Percentiles rank a stretch among this genome's conserved stretches.
phyloP scores from a whole-genome alignment of 2,888 invertebrate genomes.

The Tipula unca region DNA sequence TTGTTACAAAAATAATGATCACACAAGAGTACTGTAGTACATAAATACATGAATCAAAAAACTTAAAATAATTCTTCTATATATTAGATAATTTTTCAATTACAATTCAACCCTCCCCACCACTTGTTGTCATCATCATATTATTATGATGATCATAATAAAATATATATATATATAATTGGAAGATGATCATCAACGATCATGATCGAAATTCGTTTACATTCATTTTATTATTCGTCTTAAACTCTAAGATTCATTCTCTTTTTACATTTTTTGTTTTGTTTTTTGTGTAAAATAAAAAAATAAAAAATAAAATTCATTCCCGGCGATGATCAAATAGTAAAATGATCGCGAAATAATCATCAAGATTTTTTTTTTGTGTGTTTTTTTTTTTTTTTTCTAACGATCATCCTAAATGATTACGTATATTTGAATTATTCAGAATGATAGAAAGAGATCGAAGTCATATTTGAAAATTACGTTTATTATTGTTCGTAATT shows the following conservation, averaged over 20 bases:
- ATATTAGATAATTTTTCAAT: slow-evolving; percentile 1
- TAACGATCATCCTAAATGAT: slow-evolving; percentile 16
- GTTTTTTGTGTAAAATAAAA: neutral
- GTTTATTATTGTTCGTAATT: neutral
- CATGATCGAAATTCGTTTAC: slow-evolving; percentile 14
- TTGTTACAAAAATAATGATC: neutral
- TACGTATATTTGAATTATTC: neutral
- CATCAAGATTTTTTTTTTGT: neutral
- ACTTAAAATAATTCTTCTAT: neutral
- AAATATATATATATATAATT: neutral
- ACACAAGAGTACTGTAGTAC: neutral
- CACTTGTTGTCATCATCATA: neutral
- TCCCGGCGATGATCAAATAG: slow-evolving; percentile 8
- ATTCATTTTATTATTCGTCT: neutral
- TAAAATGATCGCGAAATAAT: slow-evolving; percentile 8
- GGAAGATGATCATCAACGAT: neutral
- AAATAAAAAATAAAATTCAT: neutral
- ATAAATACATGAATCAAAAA: neutral
- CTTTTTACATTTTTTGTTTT: neutral
- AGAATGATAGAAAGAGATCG: slow-evolving; percentile 17
- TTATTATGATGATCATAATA: too few species aligned
- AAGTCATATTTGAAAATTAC: neutral
- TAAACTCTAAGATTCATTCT: neutral
- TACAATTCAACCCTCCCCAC: neutral
- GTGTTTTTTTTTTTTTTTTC: too few species aligned